phyloP scores from a whole-genome alignment of 2,888 invertebrate genomes.

The Capitulum mitella region DNA sequence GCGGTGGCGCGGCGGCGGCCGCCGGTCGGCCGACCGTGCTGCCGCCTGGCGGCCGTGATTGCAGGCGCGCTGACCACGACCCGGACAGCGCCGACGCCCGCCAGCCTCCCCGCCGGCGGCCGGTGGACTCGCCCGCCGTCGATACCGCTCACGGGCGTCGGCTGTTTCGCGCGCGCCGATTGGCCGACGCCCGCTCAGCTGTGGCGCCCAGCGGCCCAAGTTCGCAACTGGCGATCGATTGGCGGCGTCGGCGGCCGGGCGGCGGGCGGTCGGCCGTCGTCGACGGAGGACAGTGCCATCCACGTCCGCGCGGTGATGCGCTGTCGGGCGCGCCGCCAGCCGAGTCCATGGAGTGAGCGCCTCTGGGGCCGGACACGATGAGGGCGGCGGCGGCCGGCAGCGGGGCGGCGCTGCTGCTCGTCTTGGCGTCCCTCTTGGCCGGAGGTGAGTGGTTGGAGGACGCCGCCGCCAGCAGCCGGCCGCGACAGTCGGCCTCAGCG shows the following conservation, averaged over 20 bases:
- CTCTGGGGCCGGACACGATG: neutral
- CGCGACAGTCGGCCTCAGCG: neutral
- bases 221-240: neutral
- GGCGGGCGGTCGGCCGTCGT: neutral
- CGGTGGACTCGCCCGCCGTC: constrained; percentile 1
- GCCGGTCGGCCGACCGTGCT: too few species aligned
- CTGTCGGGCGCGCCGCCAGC: neutral
- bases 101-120: neutral
- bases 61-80: neutral
- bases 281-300: neutral
- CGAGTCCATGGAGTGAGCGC: neutral
- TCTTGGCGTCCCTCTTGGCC: neutral
- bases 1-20: too few species aligned
- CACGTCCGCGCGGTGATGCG: neutral
- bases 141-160: constrained; percentile 1
- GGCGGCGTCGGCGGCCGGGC: neutral
- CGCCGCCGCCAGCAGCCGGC: neutral
- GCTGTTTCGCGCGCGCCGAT: neutral
- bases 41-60: neutral
- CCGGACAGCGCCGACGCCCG: neutral
- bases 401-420: neutral
- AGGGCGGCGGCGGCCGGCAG: constrained; percentile 1
- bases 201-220: neutral
- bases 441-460: neutral
- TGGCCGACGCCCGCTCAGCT: neutral